Evolutionary conservation across 2,888 invertebrate species (phyloP), one percentile per base, ranked within the genome.

Genomic region (Nematopogon swammerdamellus): DNA sequence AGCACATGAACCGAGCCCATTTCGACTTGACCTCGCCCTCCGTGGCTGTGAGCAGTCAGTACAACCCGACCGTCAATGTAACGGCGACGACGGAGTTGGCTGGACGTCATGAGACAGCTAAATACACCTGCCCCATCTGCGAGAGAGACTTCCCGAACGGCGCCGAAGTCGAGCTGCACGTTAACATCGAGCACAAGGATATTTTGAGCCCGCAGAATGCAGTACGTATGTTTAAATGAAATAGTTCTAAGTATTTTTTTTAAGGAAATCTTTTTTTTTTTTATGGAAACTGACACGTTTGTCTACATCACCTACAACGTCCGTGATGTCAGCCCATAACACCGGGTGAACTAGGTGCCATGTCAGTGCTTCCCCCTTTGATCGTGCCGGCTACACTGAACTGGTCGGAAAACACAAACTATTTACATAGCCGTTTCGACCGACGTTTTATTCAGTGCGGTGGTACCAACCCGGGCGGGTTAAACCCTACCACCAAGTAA

Each of bases 121-220:
- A 81, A 10, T 89, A 85, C 58, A 85, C 87, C 55, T 93, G 93
- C 63, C 92, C 93, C 0, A 82, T 93, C 45, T 93, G 93, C 69
- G 83, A 85, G 52, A 84, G 84, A 56, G 82, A 85, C 47, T 91
- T 90, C 63, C 80, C 83, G 46, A 86, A 86, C 57, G 85, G 86
- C n/a, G 84, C 88, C 2, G 91, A 91, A 64, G 82, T 93, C 48
- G 92, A 92, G 68, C 70, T 91, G 47, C 94, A 94, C 63, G 92
- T 93, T 1, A 92, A 92, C 71, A 88, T 90, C 51, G 91, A 91
- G 60, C 92, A 93, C 65, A 82, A 85, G 60, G 92, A 92, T 72
- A 88, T 91, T 57, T 73, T 91, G 50, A 91, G 90, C 66, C 91
- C 88, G 1, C 77, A 76, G 57, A 74, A 75, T 62, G 58, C 67